Conservation (phyloP, 2,797 vertebrate species). For the Erpetoichthys calabaricus region DNA sequence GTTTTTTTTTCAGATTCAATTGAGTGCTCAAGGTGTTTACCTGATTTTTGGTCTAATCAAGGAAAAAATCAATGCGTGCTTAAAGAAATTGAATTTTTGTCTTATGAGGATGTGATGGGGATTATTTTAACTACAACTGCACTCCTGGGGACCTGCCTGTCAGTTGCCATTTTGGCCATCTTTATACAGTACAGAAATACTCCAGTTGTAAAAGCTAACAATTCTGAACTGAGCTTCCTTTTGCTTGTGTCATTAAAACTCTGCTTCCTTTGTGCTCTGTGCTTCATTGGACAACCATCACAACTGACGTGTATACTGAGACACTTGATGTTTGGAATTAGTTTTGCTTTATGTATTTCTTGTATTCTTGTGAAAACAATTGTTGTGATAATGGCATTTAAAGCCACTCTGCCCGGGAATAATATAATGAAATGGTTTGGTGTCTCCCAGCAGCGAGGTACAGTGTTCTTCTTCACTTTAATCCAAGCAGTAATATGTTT, state of each 20-base stretch:
- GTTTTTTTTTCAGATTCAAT: slow-evolving; percentile 33
- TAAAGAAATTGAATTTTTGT: slow-evolving; percentile 38
- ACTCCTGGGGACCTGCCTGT: slow-evolving; percentile 30
- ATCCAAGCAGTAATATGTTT: slow-evolving; percentile 43
- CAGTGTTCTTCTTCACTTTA: slow-evolving; percentile 35
- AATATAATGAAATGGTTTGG: slow-evolving; percentile 46
- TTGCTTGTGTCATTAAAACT: slow-evolving; percentile 39
- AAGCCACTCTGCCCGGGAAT: slow-evolving; percentile 38
- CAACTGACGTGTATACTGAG: slow-evolving; percentile 41
- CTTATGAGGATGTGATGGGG: slow-evolving; percentile 40
- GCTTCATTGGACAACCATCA: slow-evolving; percentile 48
- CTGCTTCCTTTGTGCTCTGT: slow-evolving; percentile 42
- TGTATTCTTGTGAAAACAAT: slow-evolving; percentile 50
- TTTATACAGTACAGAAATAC: slow-evolving; percentile 35
- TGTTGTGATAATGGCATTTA: slow-evolving; percentile 47
- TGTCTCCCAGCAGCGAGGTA: slow-evolving; percentile 35
- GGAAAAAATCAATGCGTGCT: slow-evolving; percentile 32
- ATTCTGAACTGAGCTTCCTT: slow-evolving; percentile 49
- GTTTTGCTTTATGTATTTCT: slow-evolving; percentile 50
- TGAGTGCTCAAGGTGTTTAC: slow-evolving; percentile 37
- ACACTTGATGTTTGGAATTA: slow-evolving; percentile 46
- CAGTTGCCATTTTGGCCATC: slow-evolving; percentile 27
- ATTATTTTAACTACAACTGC: slow-evolving; percentile 32
- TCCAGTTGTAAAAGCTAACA: slow-evolving; percentile 47
- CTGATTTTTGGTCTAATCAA: slow-evolving; percentile 37